Evolutionary conservation across 2,113 vertebrate species (phyloP), one percentile per base, ranked within the genome.

Genomic region (Heterocephalus glaber): DNA sequence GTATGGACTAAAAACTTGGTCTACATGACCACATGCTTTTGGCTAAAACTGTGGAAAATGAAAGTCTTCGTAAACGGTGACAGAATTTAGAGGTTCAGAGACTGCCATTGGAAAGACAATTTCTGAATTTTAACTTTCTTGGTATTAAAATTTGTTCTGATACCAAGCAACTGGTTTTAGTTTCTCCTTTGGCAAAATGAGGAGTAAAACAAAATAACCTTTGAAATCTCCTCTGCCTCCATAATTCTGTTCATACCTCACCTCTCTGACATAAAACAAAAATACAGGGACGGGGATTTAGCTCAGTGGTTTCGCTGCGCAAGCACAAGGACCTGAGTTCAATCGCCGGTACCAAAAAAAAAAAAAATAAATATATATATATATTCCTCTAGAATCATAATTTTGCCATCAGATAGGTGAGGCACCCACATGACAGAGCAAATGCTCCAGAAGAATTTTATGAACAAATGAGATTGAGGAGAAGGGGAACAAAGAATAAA

Each of bases 101-200:
- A 58, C 30, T 65, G 24, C 58, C 30, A 33, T 54, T 58, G 74
- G 47, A 84, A 92, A 91, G 81, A 79, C 17, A 9, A 80, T 68
- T 70, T 65, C 83, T 66, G 7, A 92, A 61, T 93, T 30, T 17
- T 30, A 58, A 35, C 16, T 92, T 95, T 82, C 54, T 4, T 82
- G 26, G 44, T 63, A 20, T 86, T 93, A 84, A 86, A 80, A 93
- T 26, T 35, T 93, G n/a, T 82, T 54, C 5, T 49, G 47, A 49
- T 49, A 49, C 38, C 65, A 16, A 24, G 20, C 16, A 85, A 79
- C 70, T 24, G 30, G 35, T 52, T 85, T 92, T 41, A 61, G 47
- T 77, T 84, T 92, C 44, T 89, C 66, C 33, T 91, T 86, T 83
- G 49, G 89, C 33, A 89, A 94, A 90, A 86, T 7, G 4, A 84